Evolutionary conservation across 2,113 vertebrate genomes (phyloP).

Genomic region (Oncorhynchus tshawytscha): DNA sequence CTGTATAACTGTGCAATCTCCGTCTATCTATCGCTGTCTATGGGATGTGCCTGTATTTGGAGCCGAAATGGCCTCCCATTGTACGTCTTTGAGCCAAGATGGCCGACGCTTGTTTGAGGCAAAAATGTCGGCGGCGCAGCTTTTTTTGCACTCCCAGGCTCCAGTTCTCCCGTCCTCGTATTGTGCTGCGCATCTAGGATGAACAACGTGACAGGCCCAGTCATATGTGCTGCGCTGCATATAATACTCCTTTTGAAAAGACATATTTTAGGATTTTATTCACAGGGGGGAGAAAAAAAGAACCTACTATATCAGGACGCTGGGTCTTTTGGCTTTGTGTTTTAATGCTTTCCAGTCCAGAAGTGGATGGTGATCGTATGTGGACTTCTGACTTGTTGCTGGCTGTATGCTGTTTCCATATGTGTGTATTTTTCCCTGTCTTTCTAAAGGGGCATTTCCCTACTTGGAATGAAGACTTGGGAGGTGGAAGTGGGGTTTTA

Average conservation of each 20-base stretch:
- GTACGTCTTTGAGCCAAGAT: too few relatives aligned
- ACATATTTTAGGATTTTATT: too few relatives aligned
- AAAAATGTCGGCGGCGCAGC: too few relatives aligned
- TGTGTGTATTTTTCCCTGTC: conserved; percentile 16
- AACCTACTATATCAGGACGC: conserved; percentile 43
- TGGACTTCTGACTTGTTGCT: conserved; percentile 27
- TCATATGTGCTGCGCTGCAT: neutral
- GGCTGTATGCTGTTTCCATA: conserved; percentile 10
- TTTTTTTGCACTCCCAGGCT: too few relatives aligned
- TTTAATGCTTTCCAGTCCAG: conserved; percentile 17
- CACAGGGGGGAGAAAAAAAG: too few relatives aligned
- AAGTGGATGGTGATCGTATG: conserved; percentile 21
- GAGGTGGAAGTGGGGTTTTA: conserved; percentile 20
- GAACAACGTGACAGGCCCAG: neutral
- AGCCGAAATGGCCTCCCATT: neutral
- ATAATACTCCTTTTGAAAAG: too few relatives aligned
- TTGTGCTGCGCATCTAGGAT: conserved; percentile 1
- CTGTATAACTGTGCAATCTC: conserved; percentile 24
- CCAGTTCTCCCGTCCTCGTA: neutral
- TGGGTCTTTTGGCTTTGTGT: conserved; percentile 24
- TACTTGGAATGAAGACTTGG: neutral
- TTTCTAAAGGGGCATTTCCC: conserved; percentile 18
- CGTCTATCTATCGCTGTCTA: conserved; percentile 11
- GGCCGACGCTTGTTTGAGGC: too few relatives aligned
- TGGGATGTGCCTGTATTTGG: conserved; percentile 51